Conservation (phyloP, 2,113 vertebrate genomes). For the Erpornis zantholeuca region DNA sequence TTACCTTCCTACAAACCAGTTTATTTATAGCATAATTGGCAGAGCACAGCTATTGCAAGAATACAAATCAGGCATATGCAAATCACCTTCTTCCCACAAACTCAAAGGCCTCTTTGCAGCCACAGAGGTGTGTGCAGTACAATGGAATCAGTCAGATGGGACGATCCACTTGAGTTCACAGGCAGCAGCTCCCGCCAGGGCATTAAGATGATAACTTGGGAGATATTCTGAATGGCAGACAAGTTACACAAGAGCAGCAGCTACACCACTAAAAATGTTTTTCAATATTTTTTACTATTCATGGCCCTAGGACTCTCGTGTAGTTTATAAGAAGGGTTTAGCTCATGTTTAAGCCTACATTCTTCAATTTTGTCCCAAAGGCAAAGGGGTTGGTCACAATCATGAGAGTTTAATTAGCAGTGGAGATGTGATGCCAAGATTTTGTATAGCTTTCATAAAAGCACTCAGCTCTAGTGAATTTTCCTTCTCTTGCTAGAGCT, state of each 20-base stretch:
- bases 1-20: not conserved
- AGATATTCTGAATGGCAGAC: not conserved
- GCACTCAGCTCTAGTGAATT: not conserved
- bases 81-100: not conserved
- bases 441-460: not conserved
- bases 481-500: not conserved
- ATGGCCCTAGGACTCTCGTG: not conserved
- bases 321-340: not conserved
- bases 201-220: not conserved
- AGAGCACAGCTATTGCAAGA: not conserved
- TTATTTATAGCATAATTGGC: not conserved
- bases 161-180: rapidly evolving
- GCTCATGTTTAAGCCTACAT: not conserved
- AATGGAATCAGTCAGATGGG: not conserved
- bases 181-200: not conserved
- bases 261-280: not conserved
- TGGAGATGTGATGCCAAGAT: not conserved
- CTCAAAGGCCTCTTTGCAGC: not conserved
- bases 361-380: not conserved
- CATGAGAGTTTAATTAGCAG: not conserved
- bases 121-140: not conserved
- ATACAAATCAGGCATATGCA: not conserved
- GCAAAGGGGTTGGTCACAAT: not conserved
- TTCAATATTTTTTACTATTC: rapidly evolving
- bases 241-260: not conserved